Conservation (phyloP, 2,113 vertebrate species). For the Stegastes partitus region DNA sequence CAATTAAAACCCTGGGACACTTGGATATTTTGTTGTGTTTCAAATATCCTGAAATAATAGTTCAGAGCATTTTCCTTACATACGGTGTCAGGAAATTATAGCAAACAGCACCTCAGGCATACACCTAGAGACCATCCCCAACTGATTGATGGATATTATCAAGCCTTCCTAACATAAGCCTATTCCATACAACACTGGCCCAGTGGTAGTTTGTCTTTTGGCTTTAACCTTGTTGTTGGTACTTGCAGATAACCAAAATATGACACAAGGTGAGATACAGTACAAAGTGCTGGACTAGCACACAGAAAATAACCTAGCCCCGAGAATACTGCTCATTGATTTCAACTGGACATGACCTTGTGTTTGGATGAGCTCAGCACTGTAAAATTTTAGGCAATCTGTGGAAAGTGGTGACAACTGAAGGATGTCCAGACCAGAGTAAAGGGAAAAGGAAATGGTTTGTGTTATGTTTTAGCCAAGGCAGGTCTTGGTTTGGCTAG, state of each 20-base stretch:
- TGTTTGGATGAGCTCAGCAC: conserved; percentile 18
- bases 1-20: too few relatives aligned
- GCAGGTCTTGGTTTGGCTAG: conserved; percentile 38
- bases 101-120: not conserved
- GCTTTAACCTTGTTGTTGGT: not conserved
- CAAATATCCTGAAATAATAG: too few relatives aligned
- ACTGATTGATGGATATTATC: not conserved
- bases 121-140: not conserved
- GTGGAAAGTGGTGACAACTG: conserved; percentile 15
- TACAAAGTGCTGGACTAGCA: not conserved
- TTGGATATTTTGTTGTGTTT: too few relatives aligned
- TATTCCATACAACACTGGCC: too few relatives aligned
- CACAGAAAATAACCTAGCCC: conserved; percentile 3
- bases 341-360: conserved; percentile 15
- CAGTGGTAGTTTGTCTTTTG: too few relatives aligned
- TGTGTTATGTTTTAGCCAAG: conserved; percentile 32
- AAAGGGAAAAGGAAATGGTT: conserved; percentile 19
- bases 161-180: too few relatives aligned
- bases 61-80: not conserved
- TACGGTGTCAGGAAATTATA: not conserved
- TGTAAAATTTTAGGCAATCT: conserved; percentile 22
- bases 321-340: conserved; percentile 4
- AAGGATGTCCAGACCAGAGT: conserved; percentile 1
- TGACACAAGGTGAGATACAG: not conserved
- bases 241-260: conserved; percentile 34